Percentiles rank a stretch among this genome's conserved stretches.
Evolutionary conservation across 1,140 invertebrate species (phyloP).

Genomic region (Globodera rostochiensis): DNA sequence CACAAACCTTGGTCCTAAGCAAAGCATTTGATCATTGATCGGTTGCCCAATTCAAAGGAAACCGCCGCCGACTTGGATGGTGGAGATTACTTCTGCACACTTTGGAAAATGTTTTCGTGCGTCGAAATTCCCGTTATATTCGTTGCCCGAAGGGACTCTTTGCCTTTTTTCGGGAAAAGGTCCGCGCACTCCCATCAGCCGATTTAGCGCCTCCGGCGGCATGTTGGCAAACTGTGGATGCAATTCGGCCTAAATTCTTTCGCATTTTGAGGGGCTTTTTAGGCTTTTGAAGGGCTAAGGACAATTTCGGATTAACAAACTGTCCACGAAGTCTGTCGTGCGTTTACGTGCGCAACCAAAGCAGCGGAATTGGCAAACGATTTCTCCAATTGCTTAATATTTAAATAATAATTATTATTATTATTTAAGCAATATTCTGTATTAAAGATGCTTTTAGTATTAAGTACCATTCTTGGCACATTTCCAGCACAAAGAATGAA

Average conservation of each 20-base stretch:
- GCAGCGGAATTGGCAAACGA: background rate
- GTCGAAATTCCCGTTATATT: background rate
- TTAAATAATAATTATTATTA: no score
- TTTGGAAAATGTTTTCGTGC: background rate
- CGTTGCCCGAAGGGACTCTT: background rate
- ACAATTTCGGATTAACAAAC: background rate
- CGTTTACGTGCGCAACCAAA: background rate
- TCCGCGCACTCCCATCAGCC: background rate
- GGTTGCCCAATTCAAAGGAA: background rate
- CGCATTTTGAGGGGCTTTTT: background rate
- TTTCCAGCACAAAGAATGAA: background rate
- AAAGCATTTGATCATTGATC: background rate
- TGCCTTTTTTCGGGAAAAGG: background rate
- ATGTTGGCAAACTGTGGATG: background rate
- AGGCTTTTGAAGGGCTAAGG: background rate
- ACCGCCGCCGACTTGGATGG: background rate
- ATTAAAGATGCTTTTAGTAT: background rate
- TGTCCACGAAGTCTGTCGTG: background rate
- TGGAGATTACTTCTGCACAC: background rate
- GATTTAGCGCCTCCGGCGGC: background rate
- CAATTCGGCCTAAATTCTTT: background rate
- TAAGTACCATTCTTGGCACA: background rate
- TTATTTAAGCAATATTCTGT: no score
- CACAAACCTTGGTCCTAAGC: conserved; percentile 14
- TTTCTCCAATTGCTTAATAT: background rate